Percentiles rank a stretch among this genome's conserved stretches.
phyloP scores from a whole-genome alignment of 2,888 invertebrate species.

The Caenorhabditis plicata region DNA sequence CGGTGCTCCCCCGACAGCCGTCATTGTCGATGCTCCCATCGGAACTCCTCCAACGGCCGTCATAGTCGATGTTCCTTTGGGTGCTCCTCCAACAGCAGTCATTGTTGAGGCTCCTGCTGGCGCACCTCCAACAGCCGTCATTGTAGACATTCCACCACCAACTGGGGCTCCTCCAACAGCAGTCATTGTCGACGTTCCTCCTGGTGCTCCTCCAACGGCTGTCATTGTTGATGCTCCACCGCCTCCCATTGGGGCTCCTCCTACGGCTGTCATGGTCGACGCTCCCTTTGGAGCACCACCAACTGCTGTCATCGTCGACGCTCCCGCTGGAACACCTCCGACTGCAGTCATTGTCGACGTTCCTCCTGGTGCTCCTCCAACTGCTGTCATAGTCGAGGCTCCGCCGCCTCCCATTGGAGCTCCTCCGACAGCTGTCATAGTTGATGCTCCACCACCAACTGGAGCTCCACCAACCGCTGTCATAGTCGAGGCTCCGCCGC shows the following conservation, averaged over 20 bases:
- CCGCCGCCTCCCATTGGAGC: slow-evolving; percentile 33
- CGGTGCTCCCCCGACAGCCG: slow-evolving; percentile 8
- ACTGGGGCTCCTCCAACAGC: slow-evolving; percentile 19
- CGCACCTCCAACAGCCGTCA: slow-evolving; percentile 40
- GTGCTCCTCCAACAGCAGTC: slow-evolving; percentile 40
- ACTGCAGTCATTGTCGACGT: slow-evolving; percentile 22
- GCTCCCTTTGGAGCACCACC: slow-evolving; percentile 29
- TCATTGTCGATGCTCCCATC: slow-evolving; percentile 3
- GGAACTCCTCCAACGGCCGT: slow-evolving; percentile 10
- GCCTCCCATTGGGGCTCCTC: slow-evolving; percentile 16
- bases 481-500: slow-evolving; percentile 10
- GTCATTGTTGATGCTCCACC: too few species aligned
- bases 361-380: slow-evolving; percentile 12
- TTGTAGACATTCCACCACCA: slow-evolving; percentile 24
- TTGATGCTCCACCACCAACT: slow-evolving; percentile 21
- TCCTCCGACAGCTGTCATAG: slow-evolving; percentile 49
- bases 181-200: slow-evolving; percentile 19
- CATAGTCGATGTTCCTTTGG: slow-evolving; percentile 1
- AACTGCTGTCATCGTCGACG: slow-evolving; percentile 37
- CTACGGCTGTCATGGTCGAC: slow-evolving; percentile 28
- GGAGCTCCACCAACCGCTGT: slow-evolving; percentile 20
- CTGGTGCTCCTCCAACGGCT: slow-evolving; percentile 15
- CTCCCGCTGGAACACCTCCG: slow-evolving; percentile 14
- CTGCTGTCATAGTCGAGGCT: slow-evolving; percentile 11
- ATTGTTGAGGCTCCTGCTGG: slow-evolving; percentile 35